phyloP scores from a whole-genome alignment of 2,113 vertebrate species.

The Lagopus muta region DNA sequence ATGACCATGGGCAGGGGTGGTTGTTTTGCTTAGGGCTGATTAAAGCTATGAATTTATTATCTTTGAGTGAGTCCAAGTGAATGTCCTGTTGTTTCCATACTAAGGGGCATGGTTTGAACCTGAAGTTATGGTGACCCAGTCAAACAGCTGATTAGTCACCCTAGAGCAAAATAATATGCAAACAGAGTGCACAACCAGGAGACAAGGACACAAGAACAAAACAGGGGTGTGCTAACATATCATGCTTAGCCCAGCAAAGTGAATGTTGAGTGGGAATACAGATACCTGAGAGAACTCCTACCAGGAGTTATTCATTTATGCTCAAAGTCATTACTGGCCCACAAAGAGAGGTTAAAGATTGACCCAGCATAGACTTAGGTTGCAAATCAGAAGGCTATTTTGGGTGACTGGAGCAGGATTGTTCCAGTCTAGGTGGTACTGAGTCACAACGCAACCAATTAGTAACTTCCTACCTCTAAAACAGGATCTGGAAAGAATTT shows the following conservation, averaged over 20 bases:
- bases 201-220: neutral
- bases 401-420: neutral
- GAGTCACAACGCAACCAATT: neutral
- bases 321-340: neutral
- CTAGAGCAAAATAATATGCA: neutral
- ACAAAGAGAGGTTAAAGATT: conserved; percentile 56
- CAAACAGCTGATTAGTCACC: neutral
- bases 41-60: conserved; percentile 37
- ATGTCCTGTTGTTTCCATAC: neutral
- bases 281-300: neutral
- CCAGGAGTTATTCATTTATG: conserved; percentile 45
- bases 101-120: neutral
- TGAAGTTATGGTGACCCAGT: neutral
- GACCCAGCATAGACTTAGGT: neutral
- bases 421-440: neutral
- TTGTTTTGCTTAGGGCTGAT: conserved; percentile 5
- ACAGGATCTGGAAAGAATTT: neutral
- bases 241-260: neutral
- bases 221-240: neutral
- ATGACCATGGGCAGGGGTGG: neutral
- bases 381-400: neutral
- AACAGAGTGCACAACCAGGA: fast-evolving
- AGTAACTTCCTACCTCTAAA: neutral
- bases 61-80: neutral
- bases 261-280: fast-evolving